Percentiles rank a stretch among this genome's conserved stretches.
phyloP scores from a whole-genome alignment of 1,140 invertebrate species.

The Caerostris extrusa region DNA sequence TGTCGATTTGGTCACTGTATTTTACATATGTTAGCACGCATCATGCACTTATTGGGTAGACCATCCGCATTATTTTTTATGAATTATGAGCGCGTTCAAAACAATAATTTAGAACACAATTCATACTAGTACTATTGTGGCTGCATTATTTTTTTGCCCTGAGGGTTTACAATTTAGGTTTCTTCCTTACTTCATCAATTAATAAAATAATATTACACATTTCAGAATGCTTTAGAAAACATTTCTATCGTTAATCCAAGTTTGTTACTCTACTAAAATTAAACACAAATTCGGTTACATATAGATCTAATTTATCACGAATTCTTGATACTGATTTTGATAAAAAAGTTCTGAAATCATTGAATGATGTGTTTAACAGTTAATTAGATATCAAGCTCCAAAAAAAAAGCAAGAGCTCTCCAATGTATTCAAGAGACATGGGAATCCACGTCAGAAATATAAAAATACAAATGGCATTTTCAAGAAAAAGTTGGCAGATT shows the following conservation, averaged over 20 bases:
- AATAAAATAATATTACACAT: not conserved
- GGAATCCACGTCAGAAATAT: not conserved
- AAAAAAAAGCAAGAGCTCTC: not conserved
- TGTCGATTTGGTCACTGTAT: slow-evolving; percentile 16
- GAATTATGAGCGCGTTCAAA: not conserved
- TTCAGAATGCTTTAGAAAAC: too few relatives aligned
- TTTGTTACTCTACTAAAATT: too few relatives aligned
- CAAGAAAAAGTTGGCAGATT: not conserved
- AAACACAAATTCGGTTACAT: too few relatives aligned
- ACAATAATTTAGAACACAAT: not conserved
- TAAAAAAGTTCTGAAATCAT: not conserved
- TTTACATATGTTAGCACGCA: not conserved
- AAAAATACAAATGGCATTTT: slow-evolving; percentile 21
- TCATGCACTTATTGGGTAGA: not conserved
- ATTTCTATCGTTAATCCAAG: too few relatives aligned
- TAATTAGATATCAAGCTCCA: slow-evolving; percentile 28
- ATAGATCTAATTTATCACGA: not conserved
- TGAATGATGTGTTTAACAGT: not conserved
- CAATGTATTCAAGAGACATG: not conserved
- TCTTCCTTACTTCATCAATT: not conserved
- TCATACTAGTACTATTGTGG: not conserved
- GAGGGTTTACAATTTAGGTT: not conserved
- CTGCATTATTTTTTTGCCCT: not conserved
- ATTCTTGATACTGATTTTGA: not conserved
- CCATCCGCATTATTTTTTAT: not conserved